Evolutionary conservation across 2,888 invertebrate genomes (phyloP).

Genomic region (Synanthedon andrenaeformis): DNA sequence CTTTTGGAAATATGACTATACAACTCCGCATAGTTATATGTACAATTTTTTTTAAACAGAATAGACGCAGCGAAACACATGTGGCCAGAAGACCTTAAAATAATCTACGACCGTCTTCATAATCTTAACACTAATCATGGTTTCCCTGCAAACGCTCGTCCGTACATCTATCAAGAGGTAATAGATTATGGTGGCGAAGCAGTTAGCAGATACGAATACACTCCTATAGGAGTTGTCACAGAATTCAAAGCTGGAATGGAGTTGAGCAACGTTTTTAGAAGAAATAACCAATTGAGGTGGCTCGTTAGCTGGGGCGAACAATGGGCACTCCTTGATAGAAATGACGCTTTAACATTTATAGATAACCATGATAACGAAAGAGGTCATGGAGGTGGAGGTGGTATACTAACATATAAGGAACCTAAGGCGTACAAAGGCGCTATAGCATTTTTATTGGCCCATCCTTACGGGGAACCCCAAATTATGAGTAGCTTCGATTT

Average conservation of each 20-base stretch:
- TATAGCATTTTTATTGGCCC: conserved; percentile 86
- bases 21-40: too few relatives aligned
- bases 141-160: conserved; percentile 72
- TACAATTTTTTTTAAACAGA: conserved; percentile 29
- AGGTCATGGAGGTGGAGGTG: conserved; percentile 69
- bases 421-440: conserved; percentile 80
- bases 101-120: conserved; percentile 73
- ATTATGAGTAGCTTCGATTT: conserved; percentile 90
- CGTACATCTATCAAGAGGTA: conserved; percentile 82
- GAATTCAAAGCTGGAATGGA: conserved; percentile 69
- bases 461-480: conserved; percentile 82
- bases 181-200: conserved; percentile 75
- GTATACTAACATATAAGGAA: conserved; percentile 73
- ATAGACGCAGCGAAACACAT: conserved; percentile 84
- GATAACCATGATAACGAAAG: conserved; percentile 90
- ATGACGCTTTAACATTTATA: conserved; percentile 76
- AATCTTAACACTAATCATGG: conserved; percentile 73
- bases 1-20: too few relatives aligned
- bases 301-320: conserved; percentile 71
- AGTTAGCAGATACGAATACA: conserved; percentile 64
- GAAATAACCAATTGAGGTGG: conserved; percentile 71
- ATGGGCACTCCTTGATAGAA: conserved; percentile 72
- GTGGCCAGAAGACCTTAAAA: conserved; percentile 78
- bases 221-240: conserved; percentile 74
- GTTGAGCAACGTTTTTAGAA: conserved; percentile 44